A percentile compares a stretch with the other conserved stretches of the same genome.
phyloP scores from a whole-genome alignment of 1,140 invertebrate species.

The Caenorhabditis inopinata region DNA sequence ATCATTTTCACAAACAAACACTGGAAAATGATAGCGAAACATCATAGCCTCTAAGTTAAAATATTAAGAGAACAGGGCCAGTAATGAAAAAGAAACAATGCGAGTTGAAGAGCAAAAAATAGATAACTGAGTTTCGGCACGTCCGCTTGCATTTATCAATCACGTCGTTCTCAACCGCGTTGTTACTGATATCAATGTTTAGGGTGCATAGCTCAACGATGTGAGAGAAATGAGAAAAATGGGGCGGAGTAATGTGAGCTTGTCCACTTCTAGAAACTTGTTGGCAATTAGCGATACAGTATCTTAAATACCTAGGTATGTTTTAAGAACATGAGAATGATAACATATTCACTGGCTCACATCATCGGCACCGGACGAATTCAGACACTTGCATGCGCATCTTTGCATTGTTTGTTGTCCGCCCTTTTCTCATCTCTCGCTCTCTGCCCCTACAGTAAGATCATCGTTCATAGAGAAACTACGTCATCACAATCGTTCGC shows the following conservation, averaged over 20 bases:
- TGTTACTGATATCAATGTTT: slow-evolving; percentile 27
- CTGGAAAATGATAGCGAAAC: neutral
- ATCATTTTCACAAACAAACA: neutral
- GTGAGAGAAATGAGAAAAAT: neutral
- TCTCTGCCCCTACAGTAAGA: slow-evolving; percentile 21
- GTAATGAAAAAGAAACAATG: neutral
- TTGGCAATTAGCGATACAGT: no score
- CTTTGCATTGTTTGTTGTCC: slow-evolving; percentile 25
- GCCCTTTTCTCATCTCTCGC: slow-evolving; percentile 10
- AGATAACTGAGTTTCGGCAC: slow-evolving; percentile 11
- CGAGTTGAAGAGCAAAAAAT: neutral
- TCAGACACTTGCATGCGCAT: slow-evolving; percentile 2
- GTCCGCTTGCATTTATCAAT: slow-evolving; percentile 18
- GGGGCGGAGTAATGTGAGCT: neutral
- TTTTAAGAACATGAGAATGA: neutral
- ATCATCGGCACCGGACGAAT: neutral
- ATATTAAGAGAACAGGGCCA: neutral
- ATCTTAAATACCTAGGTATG: neutral
- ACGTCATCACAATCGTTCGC: slow-evolving; percentile 33
- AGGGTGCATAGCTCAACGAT: slow-evolving; percentile 6
- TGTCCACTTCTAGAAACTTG: no score
- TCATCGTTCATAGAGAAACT: slow-evolving; percentile 34
- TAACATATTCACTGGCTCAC: neutral
- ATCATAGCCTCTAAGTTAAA: neutral
- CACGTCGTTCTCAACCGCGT: neutral